Evolutionary conservation across 2,888 invertebrate species (phyloP), one percentile per base, ranked within the genome.

Genomic region (Dusona sp.): DNA sequence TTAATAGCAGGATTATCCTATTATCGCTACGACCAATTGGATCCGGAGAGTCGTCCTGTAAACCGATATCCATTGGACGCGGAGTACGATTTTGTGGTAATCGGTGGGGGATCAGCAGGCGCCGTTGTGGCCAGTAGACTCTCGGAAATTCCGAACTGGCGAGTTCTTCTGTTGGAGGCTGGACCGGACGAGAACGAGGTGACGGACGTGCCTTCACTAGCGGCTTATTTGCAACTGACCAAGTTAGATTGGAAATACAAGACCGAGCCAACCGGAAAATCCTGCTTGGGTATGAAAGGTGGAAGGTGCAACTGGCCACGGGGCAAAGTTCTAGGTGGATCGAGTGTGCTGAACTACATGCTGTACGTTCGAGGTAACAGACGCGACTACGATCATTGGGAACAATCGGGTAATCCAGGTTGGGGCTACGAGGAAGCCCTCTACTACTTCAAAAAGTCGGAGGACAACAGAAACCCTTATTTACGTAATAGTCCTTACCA

Each of bases 191-290:
- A 98, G 93, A 98, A 98, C 94, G 98, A 98, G 94, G 97, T 98
- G 87, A 96, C 97, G 2, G 98, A 98, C 93, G 98, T 98, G 84
- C 98, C 98, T 42, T 98, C 98, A 73, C 93, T 98, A 90, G 97
- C 98, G 0, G 98, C 97, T 0, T 98, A 98, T 93, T 95, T 98
- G 70, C 98, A 98, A 94, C 95, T 98, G 84, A 97, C 97, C 88
- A 97, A 97, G 93, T 94, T 98, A 85, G 98, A 98, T 94, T 98
- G 98, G 98, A 96, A 97, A 89, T 98, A 98, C 94, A 98, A 98
- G 95, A 98, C 97, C 0, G 97, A 98, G 92, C 97, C 98, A 0
- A 97, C 97, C 3, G 96, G 96, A 86, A 96, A 96, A 91, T 97
- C 98, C 0, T 98, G 98, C 90, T 94, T 98, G 86, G 98, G 97